phyloP scores from a whole-genome alignment of 1,140 invertebrate genomes.

The Anadara kagoshimensis region DNA sequence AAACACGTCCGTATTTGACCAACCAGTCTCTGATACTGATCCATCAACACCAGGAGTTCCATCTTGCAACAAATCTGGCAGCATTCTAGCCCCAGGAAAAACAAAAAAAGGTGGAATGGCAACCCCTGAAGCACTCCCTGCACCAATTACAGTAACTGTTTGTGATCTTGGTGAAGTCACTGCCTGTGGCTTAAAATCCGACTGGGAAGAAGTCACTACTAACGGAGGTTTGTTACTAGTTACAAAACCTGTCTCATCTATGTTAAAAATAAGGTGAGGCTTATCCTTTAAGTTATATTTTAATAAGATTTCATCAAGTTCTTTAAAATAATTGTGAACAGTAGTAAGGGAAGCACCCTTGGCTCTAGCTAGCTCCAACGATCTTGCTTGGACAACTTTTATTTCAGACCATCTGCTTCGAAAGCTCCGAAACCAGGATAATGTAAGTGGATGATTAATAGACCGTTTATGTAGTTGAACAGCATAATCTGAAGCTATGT shows the following conservation, averaged over 20 bases:
- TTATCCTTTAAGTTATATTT: slow-evolving; percentile 45
- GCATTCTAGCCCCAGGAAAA: background rate
- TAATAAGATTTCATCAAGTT: slow-evolving; percentile 12
- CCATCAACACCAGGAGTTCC: slow-evolving; percentile 7
- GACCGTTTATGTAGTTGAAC: background rate
- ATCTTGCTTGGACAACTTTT: slow-evolving; percentile 2
- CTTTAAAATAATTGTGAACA: slow-evolving; percentile 15
- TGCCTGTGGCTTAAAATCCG: slow-evolving; percentile 2
- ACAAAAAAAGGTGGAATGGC: slow-evolving; percentile 30
- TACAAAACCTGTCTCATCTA: slow-evolving; percentile 31
- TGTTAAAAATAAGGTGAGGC: slow-evolving; percentile 42
- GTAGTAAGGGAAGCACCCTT: slow-evolving; percentile 14
- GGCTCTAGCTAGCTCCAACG: slow-evolving; percentile 12
- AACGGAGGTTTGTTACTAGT: slow-evolving; percentile 36
- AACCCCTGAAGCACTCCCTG: slow-evolving; percentile 37
- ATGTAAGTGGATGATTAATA: slow-evolving; percentile 11
- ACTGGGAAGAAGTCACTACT: too few relatives aligned
- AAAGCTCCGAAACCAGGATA: slow-evolving; percentile 22
- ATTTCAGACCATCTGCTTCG: slow-evolving; percentile 15
- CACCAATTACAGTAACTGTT: slow-evolving; percentile 44
- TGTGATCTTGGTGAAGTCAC: slow-evolving; percentile 9
- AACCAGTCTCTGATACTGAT: slow-evolving; percentile 23
- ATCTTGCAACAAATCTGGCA: background rate
- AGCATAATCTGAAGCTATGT: slow-evolving; percentile 26
- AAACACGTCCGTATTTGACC: slow-evolving; percentile 27